Conservation (phyloP, 1,140 invertebrate genomes). For the Sogatella furcifera region DNA sequence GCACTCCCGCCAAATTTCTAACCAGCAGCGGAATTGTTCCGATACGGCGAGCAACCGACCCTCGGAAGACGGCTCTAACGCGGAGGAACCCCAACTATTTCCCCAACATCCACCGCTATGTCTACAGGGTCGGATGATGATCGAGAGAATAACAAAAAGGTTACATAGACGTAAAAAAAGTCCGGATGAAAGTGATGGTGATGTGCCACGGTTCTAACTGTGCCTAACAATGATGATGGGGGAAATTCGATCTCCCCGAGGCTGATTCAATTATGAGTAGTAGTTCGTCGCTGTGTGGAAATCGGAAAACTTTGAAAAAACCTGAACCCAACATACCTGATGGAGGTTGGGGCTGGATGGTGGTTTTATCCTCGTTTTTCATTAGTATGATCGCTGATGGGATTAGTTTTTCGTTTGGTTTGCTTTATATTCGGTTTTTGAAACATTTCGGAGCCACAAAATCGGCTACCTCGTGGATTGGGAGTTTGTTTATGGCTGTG, state of each 20-base stretch:
- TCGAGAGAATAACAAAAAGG: neutral
- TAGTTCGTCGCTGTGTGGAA: conserved; percentile 16
- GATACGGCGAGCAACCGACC: conserved; percentile 16
- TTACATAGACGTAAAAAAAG: neutral
- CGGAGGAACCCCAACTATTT: conserved; percentile 25
- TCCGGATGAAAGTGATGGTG: neutral
- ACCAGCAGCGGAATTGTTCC: conserved; percentile 27
- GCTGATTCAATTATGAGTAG: conserved; percentile 14
- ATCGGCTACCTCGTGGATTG: conserved; percentile 77
- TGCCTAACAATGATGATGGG: conserved; percentile 6
- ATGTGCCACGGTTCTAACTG: neutral
- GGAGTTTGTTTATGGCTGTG: conserved; percentile 77
- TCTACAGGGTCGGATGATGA: neutral
- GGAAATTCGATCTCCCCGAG: conserved; percentile 15
- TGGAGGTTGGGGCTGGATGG: conserved; percentile 78
- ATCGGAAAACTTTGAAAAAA: conserved; percentile 3
- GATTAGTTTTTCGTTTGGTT: conserved; percentile 84
- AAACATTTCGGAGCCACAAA: conserved; percentile 71
- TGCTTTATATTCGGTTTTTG: conserved; percentile 80
- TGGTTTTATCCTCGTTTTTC: conserved; percentile 71
- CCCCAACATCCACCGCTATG: conserved; percentile 23
- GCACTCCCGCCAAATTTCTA: conserved; percentile 18
- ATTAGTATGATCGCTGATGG: conserved; percentile 93
- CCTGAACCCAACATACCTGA: conserved; percentile 48
- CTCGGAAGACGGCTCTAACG: conserved; percentile 25